Evolutionary conservation across 2,113 vertebrate genomes (phyloP), one percentile per base, ranked within the genome.

Genomic region (Carollia perspicillata): DNA sequence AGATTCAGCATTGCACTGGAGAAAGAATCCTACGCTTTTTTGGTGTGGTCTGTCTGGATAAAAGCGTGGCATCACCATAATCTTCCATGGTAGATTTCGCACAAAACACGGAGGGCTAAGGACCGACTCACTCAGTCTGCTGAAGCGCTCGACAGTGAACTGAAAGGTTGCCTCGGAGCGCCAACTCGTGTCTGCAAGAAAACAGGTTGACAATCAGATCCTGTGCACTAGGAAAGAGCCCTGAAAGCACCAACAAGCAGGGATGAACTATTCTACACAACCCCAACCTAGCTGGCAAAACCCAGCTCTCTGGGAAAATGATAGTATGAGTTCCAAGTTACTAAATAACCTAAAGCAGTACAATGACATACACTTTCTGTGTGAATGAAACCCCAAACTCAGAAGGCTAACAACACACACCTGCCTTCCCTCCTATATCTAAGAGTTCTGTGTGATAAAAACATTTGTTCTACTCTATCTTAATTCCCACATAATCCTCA

Each of bases 61-160:
- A 98, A 99, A 99, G 40, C 99, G 99, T 1, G 99, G 99, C 99
- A 99, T 99, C 97, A 99, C 99, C 99, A 99, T 99, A 95, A 99
- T 99, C 99, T 99, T 99, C 99, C 99, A 99, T 0, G 99, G 99
- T 90, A 99, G 99, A 97, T 99, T 99, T 89, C 99, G 98, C 42
- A 99, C 99, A 84, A 99, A 99, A 98, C 99, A 99, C 65, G 99
- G 99, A 44, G 99, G 99, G 97, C 99, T 99, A 97, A 99, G 99
- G 95, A 99, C 99, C 18, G 99, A 99, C 98, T 99, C 99, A 8
- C 99, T 99, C 97, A 99, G 98, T 96, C 99, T 99, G 97, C 99
- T 99, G 98, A 99, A 99, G 96, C 99, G 99, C 96, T 99, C 99
- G 0, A 99, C 99, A 71, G 99, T 99, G 90, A 99, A 99, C 97